Percentiles rank a stretch among this genome's conserved stretches.
phyloP scores from a whole-genome alignment of 2,888 invertebrate species.

The Tipula confusa region DNA sequence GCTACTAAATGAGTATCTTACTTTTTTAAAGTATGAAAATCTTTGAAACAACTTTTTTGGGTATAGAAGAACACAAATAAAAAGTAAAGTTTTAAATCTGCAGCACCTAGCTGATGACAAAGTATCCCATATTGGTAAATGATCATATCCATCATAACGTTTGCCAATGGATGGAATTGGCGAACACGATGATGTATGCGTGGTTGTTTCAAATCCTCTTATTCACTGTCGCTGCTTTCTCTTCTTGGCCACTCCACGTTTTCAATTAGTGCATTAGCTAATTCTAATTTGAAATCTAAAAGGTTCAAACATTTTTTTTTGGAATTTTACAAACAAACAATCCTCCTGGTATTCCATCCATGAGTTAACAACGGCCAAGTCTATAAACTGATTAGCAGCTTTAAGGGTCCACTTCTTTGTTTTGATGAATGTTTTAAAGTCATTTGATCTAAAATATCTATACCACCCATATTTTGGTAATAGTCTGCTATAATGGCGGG shows the following conservation, averaged over 20 bases:
- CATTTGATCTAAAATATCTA: constrained; percentile 31
- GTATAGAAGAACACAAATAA: too few species aligned
- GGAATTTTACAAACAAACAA: background rate
- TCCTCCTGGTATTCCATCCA: background rate
- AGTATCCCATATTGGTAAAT: too few species aligned
- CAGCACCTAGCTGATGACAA: too few species aligned
- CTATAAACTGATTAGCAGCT: background rate
- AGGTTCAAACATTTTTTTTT: background rate
- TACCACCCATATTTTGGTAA: background rate
- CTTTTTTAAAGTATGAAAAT: background rate
- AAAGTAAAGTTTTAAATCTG: too few species aligned
- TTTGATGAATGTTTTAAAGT: background rate
- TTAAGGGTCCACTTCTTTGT: background rate
- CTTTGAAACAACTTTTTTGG: too few species aligned
- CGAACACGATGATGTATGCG: too few species aligned
- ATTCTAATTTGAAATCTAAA: background rate
- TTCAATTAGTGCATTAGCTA: background rate
- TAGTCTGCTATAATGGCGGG: background rate
- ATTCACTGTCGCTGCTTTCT: background rate
- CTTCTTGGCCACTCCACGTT: background rate
- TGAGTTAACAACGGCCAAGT: background rate
- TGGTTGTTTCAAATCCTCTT: too few species aligned
- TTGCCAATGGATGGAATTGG: too few species aligned
- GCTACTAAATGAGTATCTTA: background rate
- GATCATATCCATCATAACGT: too few species aligned